Evolutionary conservation across 2,113 vertebrate genomes (phyloP), one percentile per base, ranked within the genome.

Genomic region (Tapirus terrestris): DNA sequence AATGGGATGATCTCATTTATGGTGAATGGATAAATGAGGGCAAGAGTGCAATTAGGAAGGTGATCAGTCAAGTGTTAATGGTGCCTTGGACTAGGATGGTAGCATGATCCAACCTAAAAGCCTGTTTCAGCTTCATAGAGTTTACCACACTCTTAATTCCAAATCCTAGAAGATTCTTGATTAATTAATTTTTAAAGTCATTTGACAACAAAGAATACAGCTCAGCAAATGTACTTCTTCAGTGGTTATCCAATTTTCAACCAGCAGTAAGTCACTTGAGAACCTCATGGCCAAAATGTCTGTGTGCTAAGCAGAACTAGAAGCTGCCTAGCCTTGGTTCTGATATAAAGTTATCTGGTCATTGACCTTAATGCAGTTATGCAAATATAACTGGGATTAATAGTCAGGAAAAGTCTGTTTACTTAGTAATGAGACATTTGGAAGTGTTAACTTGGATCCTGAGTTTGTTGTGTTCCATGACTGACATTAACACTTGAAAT

Each of bases 131-230:
- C 8, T 63, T 53, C 18, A 27, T 79, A 18, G 56, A 89, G 2
- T 76, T 82, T 25, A 33, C 67, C 31, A 23, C 20, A 51, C 0
- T 77, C 39, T 87, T 81, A 63, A 39, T 43, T 67, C n/a, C 76
- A 11, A 58, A 61, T 76, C 29, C 36, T 51, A 25, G 53, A 85
- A 94, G 65, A 85, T 45, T 80, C 83, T 65, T 65, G 43, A 61
- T 82, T 65, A 67, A 56, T 56, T 82, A 67, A 56, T 56, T 82
- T 96, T 91, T 91, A 60, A 90, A 81, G 20, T 90, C 39, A 68
- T 70, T 89, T 84, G 25, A 79, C 56, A 39, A 76, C 45, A 92
- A 91, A 75, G 25, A 89, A 33, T 77, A n/a, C 76, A 43, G 67
- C 51, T 94, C 13, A 76, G 53, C 25, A n/a, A 18, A 58, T 92